These are phyloP conservation scores for Elgaria multicarinata DNA, from an alignment of 2,113 vertebrate genomes.

Conservation along the genomic window DNA sequence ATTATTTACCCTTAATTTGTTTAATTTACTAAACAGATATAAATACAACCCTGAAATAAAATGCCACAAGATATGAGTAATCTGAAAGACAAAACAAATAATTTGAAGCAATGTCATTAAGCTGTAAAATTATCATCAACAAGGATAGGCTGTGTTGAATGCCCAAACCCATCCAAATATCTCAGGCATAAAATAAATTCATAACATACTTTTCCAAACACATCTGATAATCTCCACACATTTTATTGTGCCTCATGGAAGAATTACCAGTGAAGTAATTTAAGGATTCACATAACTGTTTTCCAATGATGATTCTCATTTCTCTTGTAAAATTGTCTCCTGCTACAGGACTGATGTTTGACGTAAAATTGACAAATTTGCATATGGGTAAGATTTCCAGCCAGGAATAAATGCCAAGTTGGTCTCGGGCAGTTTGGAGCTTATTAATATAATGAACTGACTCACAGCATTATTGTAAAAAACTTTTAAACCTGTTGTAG, in stretches of 20 bases:
- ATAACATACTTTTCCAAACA: constrained; percentile 14
- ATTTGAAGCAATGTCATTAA: not conserved
- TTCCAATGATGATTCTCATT: constrained; percentile 29
- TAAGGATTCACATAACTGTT: constrained; percentile 19
- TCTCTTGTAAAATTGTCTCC: constrained; percentile 27
- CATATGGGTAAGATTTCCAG: not conserved
- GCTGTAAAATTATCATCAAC: not conserved
- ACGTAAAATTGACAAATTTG: constrained; percentile 11
- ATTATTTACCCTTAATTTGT: constrained; percentile 20
- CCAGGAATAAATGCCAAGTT: constrained; percentile 12
- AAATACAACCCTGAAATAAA: not conserved
- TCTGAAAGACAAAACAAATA: constrained; percentile 23
- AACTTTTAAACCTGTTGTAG: not conserved
- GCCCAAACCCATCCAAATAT: not conserved
- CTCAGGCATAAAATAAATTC: constrained; percentile 22
- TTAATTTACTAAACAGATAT: constrained; percentile 17
- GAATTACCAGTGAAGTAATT: constrained; percentile 23
- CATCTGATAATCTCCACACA: not conserved
- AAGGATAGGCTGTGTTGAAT: not conserved
- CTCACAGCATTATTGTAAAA: not conserved
- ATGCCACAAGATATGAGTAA: not conserved
- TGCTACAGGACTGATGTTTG: not conserved
- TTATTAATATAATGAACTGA: constrained; percentile 29
- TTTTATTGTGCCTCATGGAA: constrained; percentile 28
- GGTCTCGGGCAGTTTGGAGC: not conserved